Conservation (phyloP, 2,888 invertebrate species). For the Chaitophorus viminalis region DNA sequence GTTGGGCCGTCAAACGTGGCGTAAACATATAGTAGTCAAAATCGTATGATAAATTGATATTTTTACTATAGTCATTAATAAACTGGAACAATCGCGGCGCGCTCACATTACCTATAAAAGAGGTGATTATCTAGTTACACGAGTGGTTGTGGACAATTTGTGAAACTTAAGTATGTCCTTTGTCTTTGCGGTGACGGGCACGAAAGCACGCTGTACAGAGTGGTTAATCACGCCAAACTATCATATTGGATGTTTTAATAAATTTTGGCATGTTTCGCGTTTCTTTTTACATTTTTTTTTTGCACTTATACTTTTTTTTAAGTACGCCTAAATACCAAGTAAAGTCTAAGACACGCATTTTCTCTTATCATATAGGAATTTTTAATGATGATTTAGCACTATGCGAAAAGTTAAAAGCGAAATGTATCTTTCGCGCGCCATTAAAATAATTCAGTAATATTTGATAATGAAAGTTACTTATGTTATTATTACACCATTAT, state of each 20-base stretch:
- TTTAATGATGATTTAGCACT: background rate
- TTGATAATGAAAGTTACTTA: background rate
- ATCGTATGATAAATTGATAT: slow-evolving; percentile 53
- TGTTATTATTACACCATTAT: background rate
- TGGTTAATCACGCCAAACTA: background rate
- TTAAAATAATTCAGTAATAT: background rate
- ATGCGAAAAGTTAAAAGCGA: background rate
- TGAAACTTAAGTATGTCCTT: slow-evolving; percentile 38
- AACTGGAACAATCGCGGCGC: slow-evolving; percentile 39
- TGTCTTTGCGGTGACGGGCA: slow-evolving; percentile 17
- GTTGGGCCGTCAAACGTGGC: background rate
- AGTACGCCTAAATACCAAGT: background rate
- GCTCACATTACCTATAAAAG: slow-evolving; percentile 29
- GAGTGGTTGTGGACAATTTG: slow-evolving; percentile 39
- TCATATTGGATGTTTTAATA: background rate
- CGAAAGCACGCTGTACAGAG: background rate
- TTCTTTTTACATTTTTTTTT: background rate
- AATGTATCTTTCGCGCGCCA: background rate
- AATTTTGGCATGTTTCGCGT: background rate
- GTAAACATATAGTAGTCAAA: slow-evolving; percentile 28
- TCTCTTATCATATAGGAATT: background rate
- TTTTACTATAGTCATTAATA: slow-evolving; percentile 41
- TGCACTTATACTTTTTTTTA: background rate
- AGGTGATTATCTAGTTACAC: slow-evolving; percentile 39
- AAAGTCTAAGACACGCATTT: background rate